Percentiles rank a stretch among this genome's conserved stretches.
Conservation (phyloP, 1,140 invertebrate genomes). For the Leucophenga varia region DNA sequence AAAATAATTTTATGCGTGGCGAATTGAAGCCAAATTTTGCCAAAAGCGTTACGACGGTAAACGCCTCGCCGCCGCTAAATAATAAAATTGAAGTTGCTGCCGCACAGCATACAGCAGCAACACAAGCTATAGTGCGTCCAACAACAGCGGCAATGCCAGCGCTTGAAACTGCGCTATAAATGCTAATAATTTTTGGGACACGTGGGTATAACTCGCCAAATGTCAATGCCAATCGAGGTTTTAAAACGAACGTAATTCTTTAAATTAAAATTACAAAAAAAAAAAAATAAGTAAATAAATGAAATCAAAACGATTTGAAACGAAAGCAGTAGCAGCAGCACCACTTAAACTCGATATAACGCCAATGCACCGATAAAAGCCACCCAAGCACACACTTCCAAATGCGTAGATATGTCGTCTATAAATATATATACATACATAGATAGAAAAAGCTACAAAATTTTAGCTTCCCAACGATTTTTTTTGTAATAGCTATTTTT, state of each 20-base stretch:
- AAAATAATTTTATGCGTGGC: slow-evolving; percentile 56
- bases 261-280: slow-evolving; percentile 14
- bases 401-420: too few relatives aligned
- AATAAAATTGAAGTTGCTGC: background rate
- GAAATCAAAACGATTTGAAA: too few relatives aligned
- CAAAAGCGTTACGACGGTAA: slow-evolving; percentile 14
- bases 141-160: slow-evolving; percentile 32
- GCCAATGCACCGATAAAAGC: too few relatives aligned
- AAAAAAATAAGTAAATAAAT: too few relatives aligned
- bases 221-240: slow-evolving; percentile 22
- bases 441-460: too few relatives aligned
- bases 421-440: too few relatives aligned
- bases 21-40: slow-evolving; percentile 47
- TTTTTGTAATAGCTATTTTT: too few relatives aligned
- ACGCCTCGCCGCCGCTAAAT: background rate
- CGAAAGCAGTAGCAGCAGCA: too few relatives aligned
- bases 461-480: too few relatives aligned
- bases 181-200: slow-evolving; percentile 5
- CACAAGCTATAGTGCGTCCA: background rate
- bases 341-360: too few relatives aligned
- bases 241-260: slow-evolving; percentile 37
- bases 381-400: too few relatives aligned
- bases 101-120: background rate
- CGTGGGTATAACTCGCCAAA: slow-evolving; percentile 34
- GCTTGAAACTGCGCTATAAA: slow-evolving; percentile 47